phyloP scores from a whole-genome alignment of 2,113 vertebrate genomes.

The Oncorhynchus tshawytscha region DNA sequence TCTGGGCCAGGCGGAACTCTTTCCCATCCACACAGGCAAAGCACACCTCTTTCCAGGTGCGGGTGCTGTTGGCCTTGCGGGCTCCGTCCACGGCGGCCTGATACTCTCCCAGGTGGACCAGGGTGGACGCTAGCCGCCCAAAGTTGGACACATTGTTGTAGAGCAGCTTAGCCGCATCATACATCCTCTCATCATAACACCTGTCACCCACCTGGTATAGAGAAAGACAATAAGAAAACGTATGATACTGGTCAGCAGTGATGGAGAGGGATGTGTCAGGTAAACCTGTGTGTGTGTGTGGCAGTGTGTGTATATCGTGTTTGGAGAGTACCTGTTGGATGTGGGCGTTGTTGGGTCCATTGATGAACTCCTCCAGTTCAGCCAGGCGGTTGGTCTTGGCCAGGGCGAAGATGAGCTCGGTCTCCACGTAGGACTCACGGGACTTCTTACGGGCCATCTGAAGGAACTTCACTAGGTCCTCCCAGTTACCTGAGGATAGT shows the following conservation, averaged over 20 bases:
- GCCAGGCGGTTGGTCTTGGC: conserved; percentile 98
- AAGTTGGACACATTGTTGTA: conserved; percentile 99
- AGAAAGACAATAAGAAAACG: not conserved
- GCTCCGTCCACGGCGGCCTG: conserved; percentile 97
- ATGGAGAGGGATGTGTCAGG: not conserved
- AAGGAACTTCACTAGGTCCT: conserved; percentile 96
- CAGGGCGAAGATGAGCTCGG: conserved; percentile 94
- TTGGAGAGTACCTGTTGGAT: conserved; percentile 86
- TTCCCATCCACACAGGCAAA: conserved; percentile 99
- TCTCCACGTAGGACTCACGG: conserved; percentile 95
- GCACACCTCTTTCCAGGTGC: conserved; percentile 99
- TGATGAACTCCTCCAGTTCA: conserved; percentile 98
- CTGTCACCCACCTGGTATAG: conserved; percentile 89
- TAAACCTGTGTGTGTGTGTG: not conserved
- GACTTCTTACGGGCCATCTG: conserved; percentile 99
- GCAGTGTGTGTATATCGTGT: not conserved
- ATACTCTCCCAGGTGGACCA: conserved; percentile 96
- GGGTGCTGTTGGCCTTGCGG: conserved; percentile 97
- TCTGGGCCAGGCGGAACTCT: conserved; percentile 96
- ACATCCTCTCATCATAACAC: conserved; percentile 99
- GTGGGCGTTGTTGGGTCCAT: conserved; percentile 97
- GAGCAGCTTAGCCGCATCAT: conserved; percentile 94
- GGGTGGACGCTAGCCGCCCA: conserved; percentile 92
- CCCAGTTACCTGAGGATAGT: conserved; percentile 88
- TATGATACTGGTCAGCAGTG: not conserved